Percentiles rank a stretch among this genome's conserved stretches.
Evolutionary conservation across 2,113 vertebrate species (phyloP).

Genomic region (Onychorhynchus coronatus): DNA sequence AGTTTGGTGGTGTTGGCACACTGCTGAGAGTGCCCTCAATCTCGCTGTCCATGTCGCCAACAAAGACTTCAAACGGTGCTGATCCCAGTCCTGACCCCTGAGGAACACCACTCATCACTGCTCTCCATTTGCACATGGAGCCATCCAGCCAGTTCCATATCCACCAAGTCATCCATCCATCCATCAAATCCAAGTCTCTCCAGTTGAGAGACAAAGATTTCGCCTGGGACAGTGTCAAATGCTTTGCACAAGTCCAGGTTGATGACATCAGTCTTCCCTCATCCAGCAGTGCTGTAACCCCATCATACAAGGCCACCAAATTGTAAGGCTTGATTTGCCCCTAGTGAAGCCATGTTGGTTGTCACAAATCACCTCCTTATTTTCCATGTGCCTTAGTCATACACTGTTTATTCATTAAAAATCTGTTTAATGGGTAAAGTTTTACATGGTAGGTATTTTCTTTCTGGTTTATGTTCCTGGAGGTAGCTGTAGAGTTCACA

Average conservation of each 20-base stretch:
- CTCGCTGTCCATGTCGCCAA: neutral
- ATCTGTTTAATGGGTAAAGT: neutral
- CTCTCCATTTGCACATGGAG: neutral
- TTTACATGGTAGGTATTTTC: neutral
- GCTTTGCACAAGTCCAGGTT: neutral
- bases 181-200: neutral
- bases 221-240: neutral
- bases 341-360: neutral
- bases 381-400: neutral
- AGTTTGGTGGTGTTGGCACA: neutral
- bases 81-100: neutral
- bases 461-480: neutral
- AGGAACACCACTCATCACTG: neutral
- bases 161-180: neutral
- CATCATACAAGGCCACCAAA: neutral
- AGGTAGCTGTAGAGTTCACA: neutral
- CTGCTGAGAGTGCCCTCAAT: neutral
- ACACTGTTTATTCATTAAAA: neutral
- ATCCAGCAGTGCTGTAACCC: neutral
- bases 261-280: neutral
- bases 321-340: neutral
- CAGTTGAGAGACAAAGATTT: neutral
- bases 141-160: neutral
- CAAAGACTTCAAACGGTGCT: neutral
- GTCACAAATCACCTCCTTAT: neutral